phyloP scores from a whole-genome alignment of 2,113 vertebrate genomes.

The Salvelinus sp. region DNA sequence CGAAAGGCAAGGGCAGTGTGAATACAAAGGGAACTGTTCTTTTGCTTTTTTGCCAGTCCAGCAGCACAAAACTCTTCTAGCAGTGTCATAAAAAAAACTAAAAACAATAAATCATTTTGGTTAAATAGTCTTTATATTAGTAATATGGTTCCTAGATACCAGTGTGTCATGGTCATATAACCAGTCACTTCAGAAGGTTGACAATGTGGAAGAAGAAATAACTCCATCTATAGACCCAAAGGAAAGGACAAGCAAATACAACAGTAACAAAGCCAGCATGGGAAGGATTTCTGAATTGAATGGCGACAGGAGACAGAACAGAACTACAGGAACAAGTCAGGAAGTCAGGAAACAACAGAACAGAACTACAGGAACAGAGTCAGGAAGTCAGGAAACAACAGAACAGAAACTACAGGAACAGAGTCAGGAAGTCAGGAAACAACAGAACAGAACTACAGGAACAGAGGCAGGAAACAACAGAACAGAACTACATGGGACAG shows the following conservation, averaged over 20 bases:
- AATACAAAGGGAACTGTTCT: too few relatives aligned
- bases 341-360: constrained; percentile 36
- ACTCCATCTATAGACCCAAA: constrained; percentile 39
- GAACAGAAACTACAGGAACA: constrained; percentile 58
- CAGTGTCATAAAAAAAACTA: constrained; percentile 25
- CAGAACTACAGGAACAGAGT: constrained; percentile 62
- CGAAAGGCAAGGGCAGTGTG: too few relatives aligned
- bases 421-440: constrained; percentile 19
- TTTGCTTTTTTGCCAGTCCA: not conserved
- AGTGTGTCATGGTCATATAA: constrained; percentile 61
- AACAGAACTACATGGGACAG: constrained; percentile 59
- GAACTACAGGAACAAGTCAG: constrained; percentile 62
- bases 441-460: constrained; percentile 54
- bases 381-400: constrained; percentile 9
- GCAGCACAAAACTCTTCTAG: constrained; percentile 32
- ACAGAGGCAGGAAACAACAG: constrained; percentile 50
- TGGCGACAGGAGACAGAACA: constrained; percentile 42
- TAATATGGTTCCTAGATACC: constrained; percentile 56
- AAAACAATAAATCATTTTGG: constrained; percentile 36
- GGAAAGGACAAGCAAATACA: constrained; percentile 20
- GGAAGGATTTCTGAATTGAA: constrained; percentile 50
- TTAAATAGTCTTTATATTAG: constrained; percentile 61
- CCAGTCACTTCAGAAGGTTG: constrained; percentile 51
- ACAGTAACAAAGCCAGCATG: constrained; percentile 19
- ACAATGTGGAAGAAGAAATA: constrained; percentile 28